Evolutionary conservation across 2,888 invertebrate species (phyloP).

Genomic region (Nematopogon swammerdamellus): DNA sequence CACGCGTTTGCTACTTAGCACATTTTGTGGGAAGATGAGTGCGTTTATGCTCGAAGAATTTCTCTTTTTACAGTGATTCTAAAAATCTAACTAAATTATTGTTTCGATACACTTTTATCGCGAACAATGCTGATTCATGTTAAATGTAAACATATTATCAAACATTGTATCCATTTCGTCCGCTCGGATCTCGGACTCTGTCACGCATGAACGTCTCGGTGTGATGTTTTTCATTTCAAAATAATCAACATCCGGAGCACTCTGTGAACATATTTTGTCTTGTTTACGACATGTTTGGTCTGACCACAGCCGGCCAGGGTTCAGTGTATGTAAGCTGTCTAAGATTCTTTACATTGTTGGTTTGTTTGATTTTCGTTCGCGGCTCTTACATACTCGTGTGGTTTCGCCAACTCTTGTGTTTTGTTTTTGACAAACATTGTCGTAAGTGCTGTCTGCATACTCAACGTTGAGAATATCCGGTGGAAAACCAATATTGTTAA

Average conservation of each 20-base stretch:
- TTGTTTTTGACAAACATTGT: background rate
- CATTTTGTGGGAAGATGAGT: too few species aligned
- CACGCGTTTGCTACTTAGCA: too few species aligned
- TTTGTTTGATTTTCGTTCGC: background rate
- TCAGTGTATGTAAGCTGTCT: background rate
- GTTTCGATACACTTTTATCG: too few species aligned
- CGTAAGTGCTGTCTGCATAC: background rate
- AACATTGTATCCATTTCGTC: too few species aligned
- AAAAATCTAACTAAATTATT: too few species aligned
- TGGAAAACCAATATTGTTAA: background rate
- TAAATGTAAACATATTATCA: too few species aligned
- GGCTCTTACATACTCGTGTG: too few species aligned
- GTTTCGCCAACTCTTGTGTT: background rate
- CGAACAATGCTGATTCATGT: too few species aligned
- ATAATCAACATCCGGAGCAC: background rate
- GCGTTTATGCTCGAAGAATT: too few species aligned
- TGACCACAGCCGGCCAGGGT: background rate
- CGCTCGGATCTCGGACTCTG: too few species aligned
- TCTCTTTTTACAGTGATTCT: too few species aligned
- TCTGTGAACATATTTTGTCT: background rate
- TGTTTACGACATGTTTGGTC: background rate
- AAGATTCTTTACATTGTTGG: background rate
- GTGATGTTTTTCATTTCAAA: background rate
- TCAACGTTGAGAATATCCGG: background rate
- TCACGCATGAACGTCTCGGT: too few species aligned